Evolutionary conservation across 2,888 invertebrate species (phyloP), one percentile per base, ranked within the genome.

Genomic region (Resseliella maxima): DNA sequence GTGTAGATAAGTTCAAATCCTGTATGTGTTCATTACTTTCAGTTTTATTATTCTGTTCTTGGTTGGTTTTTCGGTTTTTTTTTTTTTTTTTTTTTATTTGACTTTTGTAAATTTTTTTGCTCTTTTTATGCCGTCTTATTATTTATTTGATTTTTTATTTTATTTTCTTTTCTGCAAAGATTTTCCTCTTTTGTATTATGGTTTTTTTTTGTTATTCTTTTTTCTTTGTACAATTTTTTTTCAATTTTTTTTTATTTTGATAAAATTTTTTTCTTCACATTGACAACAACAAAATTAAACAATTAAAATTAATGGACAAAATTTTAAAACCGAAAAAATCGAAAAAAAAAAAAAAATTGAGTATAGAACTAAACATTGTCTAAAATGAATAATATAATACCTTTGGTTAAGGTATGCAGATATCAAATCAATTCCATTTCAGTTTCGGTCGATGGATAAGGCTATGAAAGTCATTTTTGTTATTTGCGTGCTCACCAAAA

Each of bases 301-400:
- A 83, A 83, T 83, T n/a, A 83, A 83, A 83, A 83, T 83, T 6
- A 83, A 83, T 83, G 36, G 83, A 83, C 83, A 38, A 85, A 85
- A 46, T 46, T 15, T 27, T 45, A 46, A 27, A 85, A 24, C 45
- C 5, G n/a, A n/a, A n/a, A n/a, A n/a, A n/a, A n/a, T n/a, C n/a
- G n/a, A n/a, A 21, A 85, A 85, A 85, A 46, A 85, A 85, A 27
- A 15, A 85, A 85, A 85, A 85, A 85, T 46, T 85, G 21, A 85
- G 38, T 85, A 85, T 85, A 85, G 85, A 85, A 85, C 85, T 85
- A 85, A 85, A 85, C 85, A 85, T 85, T 85, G 85, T 85, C 85
- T 85, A 85, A 85, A 85, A 85, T 45, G 85, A 85, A 85, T 85
- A 85, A 85, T 85, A 85, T 85, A 85, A 85, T 85, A 85, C 85